Percentiles rank a stretch among this genome's conserved stretches.
Evolutionary conservation across 1,140 invertebrate genomes (phyloP).

Genomic region (Archegozetes longisetosus): DNA sequence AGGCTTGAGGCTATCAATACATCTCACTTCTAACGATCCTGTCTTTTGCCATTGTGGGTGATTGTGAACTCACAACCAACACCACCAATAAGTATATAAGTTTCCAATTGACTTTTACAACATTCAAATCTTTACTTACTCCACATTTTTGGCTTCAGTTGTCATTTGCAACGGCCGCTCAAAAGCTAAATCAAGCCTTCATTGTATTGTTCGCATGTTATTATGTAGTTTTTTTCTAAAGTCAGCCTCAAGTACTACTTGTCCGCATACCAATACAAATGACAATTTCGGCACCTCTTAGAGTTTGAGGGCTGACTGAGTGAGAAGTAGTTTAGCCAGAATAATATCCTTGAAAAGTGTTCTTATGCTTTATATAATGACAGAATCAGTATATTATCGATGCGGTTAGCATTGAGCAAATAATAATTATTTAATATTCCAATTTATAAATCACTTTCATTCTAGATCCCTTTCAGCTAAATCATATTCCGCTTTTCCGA

Average conservation of each 20-base stretch:
- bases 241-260: background rate
- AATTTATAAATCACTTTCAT: background rate
- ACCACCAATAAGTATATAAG: background rate
- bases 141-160: background rate
- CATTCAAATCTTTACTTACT: background rate
- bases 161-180: background rate
- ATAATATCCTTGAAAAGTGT: background rate
- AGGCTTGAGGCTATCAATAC: slow-evolving; percentile 13
- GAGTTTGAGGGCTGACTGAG: background rate
- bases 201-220: background rate
- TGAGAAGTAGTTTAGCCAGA: background rate
- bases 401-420: background rate
- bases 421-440: background rate
- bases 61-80: background rate
- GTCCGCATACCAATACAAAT: background rate
- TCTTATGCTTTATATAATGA: background rate
- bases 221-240: background rate
- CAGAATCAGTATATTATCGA: background rate
- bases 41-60: background rate
- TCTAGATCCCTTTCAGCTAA: too few relatives aligned
- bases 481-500: too few relatives aligned
- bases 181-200: background rate
- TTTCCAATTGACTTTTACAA: background rate
- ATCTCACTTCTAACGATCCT: slow-evolving; percentile 13
- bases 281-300: background rate